phyloP scores from a whole-genome alignment of 2,797 vertebrate genomes.

The Pampus argenteus region DNA sequence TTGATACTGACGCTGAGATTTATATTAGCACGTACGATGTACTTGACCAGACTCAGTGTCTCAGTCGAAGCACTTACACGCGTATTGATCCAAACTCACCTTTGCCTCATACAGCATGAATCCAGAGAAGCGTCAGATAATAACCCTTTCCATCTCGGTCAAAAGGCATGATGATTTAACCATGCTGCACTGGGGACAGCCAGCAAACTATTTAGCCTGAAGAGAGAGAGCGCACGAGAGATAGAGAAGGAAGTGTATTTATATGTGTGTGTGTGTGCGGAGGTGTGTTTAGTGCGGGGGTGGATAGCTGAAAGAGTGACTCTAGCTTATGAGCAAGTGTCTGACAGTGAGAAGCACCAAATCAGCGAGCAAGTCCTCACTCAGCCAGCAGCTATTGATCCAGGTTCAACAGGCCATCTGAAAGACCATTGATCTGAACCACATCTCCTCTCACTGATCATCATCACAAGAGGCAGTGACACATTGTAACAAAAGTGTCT shows the following conservation, averaged over 20 bases:
- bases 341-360: constrained; percentile 73
- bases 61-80: constrained; percentile 53
- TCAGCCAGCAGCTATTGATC: constrained; percentile 79
- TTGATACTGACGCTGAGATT: constrained; percentile 24
- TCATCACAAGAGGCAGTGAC: constrained; percentile 65
- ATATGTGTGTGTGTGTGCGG: constrained; percentile 16
- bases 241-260: constrained; percentile 45
- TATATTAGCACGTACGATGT: constrained; percentile 46
- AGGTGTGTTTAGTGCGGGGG: constrained; percentile 38
- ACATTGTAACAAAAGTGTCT: constrained; percentile 16
- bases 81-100: constrained; percentile 69
- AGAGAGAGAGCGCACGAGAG: constrained; percentile 56
- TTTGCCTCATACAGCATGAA: constrained; percentile 59
- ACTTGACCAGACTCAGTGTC: constrained; percentile 29
- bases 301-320: constrained; percentile 56
- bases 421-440: constrained; percentile 79
- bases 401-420: constrained; percentile 78
- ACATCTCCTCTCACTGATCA: constrained; percentile 76
- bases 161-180: constrained; percentile 78
- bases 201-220: constrained; percentile 71
- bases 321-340: constrained; percentile 70
- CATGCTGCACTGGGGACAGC: constrained; percentile 61
- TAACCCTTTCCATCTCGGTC: constrained; percentile 81
- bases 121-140: constrained; percentile 72
- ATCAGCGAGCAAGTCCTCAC: constrained; percentile 74